Conservation (phyloP, 2,113 vertebrate species). For the Columba janthina region DNA sequence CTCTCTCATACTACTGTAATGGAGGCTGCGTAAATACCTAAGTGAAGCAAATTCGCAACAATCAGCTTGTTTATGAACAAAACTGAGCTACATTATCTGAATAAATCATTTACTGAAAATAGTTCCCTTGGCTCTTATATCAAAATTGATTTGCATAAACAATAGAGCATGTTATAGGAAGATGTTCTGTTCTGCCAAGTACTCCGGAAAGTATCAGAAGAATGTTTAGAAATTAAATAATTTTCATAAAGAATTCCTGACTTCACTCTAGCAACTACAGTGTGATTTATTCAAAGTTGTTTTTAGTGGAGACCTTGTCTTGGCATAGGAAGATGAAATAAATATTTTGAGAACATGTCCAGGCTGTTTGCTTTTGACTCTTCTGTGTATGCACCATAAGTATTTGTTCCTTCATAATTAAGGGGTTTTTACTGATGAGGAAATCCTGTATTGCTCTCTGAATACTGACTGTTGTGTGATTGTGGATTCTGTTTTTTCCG, state of each 20-base stretch:
- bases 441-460: not conserved
- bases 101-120: constrained; percentile 5
- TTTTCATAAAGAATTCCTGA: not conserved
- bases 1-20: not conserved
- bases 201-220: not conserved
- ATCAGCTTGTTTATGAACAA: not conserved
- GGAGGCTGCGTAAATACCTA: not conserved
- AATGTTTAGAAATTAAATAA: not conserved
- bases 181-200: not conserved
- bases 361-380: not conserved
- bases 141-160: not conserved
- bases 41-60: not conserved
- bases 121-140: not conserved
- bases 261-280: not conserved
- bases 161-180: not conserved
- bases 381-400: not conserved
- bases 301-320: not conserved
- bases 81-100: not conserved
- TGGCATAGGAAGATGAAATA: not conserved
- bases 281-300: not conserved
- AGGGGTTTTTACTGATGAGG: not conserved
- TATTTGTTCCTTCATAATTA: not conserved
- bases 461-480: not conserved
- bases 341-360: not conserved
- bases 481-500: not conserved